Percentiles rank a stretch among this genome's conserved stretches.
Conservation (phyloP, 2,888 invertebrate species). For the Oithona nana region DNA sequence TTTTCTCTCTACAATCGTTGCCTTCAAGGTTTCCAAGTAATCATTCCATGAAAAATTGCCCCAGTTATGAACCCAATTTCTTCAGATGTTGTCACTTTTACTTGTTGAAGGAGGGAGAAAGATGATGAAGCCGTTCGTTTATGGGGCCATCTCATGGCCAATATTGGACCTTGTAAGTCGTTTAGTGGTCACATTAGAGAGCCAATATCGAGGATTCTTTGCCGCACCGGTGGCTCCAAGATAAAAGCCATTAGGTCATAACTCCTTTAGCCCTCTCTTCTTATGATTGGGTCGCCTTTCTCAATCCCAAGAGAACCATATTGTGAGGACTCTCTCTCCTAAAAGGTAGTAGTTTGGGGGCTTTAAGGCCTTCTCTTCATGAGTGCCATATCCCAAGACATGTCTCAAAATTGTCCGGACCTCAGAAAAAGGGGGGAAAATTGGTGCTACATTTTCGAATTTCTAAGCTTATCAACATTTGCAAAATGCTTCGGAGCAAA, state of each 20-base stretch:
- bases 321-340: neutral
- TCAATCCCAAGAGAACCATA: neutral
- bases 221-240: neutral
- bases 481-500: no score
- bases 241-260: neutral
- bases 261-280: neutral
- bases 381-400: no score
- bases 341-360: neutral
- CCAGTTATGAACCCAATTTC: no score
- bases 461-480: no score
- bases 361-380: neutral
- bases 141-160: neutral
- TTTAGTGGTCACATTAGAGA: slow-evolving; percentile 7
- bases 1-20: no score
- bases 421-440: no score
- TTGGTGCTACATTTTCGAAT: no score
- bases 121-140: neutral
- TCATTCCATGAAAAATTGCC: no score
- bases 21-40: no score
- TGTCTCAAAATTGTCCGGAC: no score
- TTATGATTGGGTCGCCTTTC: neutral
- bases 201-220: slow-evolving; percentile 5
- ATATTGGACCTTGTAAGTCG: neutral
- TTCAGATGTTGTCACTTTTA: no score
- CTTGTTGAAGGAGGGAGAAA: neutral